Evolutionary conservation across 2,888 invertebrate genomes (phyloP), one percentile per base, ranked within the genome.

Genomic region (Zonitis immaculata): DNA sequence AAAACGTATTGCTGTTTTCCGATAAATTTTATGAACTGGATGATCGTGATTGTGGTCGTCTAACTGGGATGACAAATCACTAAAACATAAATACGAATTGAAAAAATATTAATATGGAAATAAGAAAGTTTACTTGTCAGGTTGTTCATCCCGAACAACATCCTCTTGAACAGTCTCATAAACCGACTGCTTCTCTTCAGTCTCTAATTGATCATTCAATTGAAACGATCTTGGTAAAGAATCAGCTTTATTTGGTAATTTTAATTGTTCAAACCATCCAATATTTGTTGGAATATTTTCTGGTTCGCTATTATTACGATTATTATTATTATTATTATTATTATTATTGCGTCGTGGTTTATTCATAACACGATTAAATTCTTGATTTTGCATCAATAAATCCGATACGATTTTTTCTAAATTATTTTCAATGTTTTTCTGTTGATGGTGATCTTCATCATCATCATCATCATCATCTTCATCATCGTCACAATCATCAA

Each of bases 351-450:
- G 80, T 57, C 88, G 84, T 64, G 88, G 88, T 65, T 88, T 88
- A 62, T 87, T 88, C 22, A 47, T 44, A 9, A 90, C 79, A 59
- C 88, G 85, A 61, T 91, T 88, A 61, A 91, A 90, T 58, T 91
- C 91, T 63, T 87, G 82, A 67, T 88, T 91, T 70, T 91, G 88
- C 83, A 91, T 85, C 5, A 93, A 76, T 11, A 92, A 77, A 68
- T 91, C 91, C 1, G 90, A 86, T 46, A 93, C 90, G 44, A 93
- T 86, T 74, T 90, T 81, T 74, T 89, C 87, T 63, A 86, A 78
- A 45, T 82, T 86, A 69, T 81, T 85, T 14, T 65, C 64, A 4
- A 63, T 79, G 75, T 44, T 79, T 77, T 79, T 78, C 47, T 39
- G 39, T 20, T 18, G 39, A 5, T 18, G 1, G 1, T 78, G 77